A percentile compares a stretch with the other conserved stretches of the same genome.
Conservation (phyloP, 2,113 vertebrate genomes). For the Octodon degus region DNA sequence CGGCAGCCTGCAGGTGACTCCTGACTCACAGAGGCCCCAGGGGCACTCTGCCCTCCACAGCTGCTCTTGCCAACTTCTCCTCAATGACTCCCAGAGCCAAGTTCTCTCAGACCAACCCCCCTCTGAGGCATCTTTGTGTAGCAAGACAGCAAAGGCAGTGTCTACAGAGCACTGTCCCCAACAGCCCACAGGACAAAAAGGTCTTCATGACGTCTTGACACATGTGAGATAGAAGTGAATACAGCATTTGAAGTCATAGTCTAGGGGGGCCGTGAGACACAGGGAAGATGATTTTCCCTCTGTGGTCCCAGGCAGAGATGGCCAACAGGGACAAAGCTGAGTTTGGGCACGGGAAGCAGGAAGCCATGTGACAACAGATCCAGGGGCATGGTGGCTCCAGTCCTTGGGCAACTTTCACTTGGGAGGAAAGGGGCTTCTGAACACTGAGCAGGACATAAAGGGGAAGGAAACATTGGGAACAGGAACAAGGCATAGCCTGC, state of each 20-base stretch:
- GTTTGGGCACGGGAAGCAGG: not conserved
- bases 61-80: not conserved
- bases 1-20: rapidly evolving
- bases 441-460: not conserved
- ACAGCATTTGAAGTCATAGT: not conserved
- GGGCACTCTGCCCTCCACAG: not conserved
- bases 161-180: slow-evolving; percentile 16
- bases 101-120: not conserved
- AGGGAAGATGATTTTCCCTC: not conserved
- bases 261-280: not conserved
- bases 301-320: slow-evolving; percentile 43
- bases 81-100: not conserved
- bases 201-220: slow-evolving; percentile 47
- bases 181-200: slow-evolving; percentile 49
- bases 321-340: not conserved
- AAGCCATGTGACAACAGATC: not conserved
- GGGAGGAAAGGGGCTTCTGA: not conserved
- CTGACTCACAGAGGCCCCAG: not conserved
- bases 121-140: slow-evolving; percentile 64
- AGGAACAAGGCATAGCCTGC: not conserved
- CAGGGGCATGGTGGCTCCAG: not conserved
- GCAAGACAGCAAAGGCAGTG: slow-evolving; percentile 61
- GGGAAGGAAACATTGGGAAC: not conserved
- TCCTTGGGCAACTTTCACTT: not conserved
- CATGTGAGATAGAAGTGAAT: slow-evolving; percentile 11